A percentile compares a stretch with the other conserved stretches of the same genome.
These are phyloP conservation scores for Lathronympha strigana DNA, from an alignment of 2,888 invertebrate genomes.

Conservation along the genomic window DNA sequence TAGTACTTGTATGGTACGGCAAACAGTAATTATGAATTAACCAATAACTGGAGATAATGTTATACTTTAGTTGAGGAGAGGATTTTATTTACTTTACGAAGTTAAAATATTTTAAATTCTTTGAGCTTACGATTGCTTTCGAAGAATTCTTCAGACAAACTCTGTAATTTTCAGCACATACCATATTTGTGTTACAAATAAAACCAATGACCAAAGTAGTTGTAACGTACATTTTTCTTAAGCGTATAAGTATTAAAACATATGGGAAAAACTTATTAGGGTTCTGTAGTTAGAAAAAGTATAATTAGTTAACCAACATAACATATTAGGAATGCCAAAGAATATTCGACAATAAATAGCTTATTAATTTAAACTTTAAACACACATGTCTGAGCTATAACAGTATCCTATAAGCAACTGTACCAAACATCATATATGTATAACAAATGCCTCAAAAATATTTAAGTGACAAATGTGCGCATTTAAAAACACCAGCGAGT, in stretches of 20 bases:
- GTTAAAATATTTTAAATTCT: constrained; percentile 48
- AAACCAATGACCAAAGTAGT: no score
- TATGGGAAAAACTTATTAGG: no score
- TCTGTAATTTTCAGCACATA: no score
- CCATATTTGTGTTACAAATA: no score
- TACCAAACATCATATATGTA: not conserved
- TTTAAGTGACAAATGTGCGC: constrained; percentile 18
- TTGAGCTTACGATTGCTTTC: constrained; percentile 26
- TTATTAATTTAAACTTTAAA: not conserved
- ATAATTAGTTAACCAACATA: no score
- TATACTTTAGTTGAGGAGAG: constrained; percentile 47
- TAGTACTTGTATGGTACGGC: constrained; percentile 53
- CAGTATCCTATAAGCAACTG: not conserved
- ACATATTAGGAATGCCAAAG: no score
- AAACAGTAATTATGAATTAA: constrained; percentile 66
- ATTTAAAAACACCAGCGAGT: constrained; percentile 30
- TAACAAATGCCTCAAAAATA: constrained; percentile 1
- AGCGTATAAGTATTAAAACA: no score
- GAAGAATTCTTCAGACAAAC: not conserved
- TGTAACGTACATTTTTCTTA: no score
- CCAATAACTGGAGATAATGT: constrained; percentile 64
- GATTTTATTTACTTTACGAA: constrained; percentile 51
- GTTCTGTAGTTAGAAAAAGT: no score
- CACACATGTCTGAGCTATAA: not conserved
- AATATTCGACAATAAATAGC: not conserved